phyloP scores from a whole-genome alignment of 2,797 vertebrate genomes.

The Bradypodion pumilum region DNA sequence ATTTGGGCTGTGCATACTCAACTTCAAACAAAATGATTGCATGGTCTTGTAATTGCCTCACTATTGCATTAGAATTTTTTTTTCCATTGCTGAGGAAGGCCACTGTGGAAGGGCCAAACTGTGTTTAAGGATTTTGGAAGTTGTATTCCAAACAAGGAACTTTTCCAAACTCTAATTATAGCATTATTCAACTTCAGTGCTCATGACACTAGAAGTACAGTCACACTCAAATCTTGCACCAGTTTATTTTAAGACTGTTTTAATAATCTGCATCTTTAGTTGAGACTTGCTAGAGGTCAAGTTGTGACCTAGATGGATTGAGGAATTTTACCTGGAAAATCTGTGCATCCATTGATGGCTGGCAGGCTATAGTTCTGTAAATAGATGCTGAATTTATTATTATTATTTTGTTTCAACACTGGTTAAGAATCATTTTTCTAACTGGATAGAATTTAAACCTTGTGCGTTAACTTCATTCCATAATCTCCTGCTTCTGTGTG shows the following conservation, averaged over 20 bases:
- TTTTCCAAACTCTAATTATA: not conserved
- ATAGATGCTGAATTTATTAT: not conserved
- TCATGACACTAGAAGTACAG: not conserved
- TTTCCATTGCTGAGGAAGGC: too few species aligned
- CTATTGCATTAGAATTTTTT: not conserved
- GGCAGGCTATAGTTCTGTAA: not conserved
- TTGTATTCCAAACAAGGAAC: too few species aligned
- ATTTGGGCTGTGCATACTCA: not conserved
- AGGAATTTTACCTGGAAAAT: not conserved
- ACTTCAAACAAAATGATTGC: conserved; percentile 20
- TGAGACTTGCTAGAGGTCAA: not conserved
- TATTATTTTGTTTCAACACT: not conserved
- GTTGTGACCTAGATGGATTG: not conserved
- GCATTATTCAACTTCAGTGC: not conserved
- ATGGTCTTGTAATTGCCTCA: not conserved
- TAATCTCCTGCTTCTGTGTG: conserved; percentile 22
- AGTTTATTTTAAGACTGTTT: conserved; percentile 2
- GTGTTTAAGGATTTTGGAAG: too few species aligned
- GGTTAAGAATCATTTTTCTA: not conserved
- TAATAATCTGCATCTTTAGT: not conserved
- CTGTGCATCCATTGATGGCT: not conserved
- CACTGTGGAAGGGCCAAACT: too few species aligned
- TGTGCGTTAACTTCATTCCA: conserved; percentile 38
- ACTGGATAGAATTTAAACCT: conserved; percentile 40
- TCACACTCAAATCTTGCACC: not conserved